A percentile compares a stretch with the other conserved stretches of the same genome.
phyloP scores from a whole-genome alignment of 2,113 vertebrate genomes.

The Mormyrus iriodes region DNA sequence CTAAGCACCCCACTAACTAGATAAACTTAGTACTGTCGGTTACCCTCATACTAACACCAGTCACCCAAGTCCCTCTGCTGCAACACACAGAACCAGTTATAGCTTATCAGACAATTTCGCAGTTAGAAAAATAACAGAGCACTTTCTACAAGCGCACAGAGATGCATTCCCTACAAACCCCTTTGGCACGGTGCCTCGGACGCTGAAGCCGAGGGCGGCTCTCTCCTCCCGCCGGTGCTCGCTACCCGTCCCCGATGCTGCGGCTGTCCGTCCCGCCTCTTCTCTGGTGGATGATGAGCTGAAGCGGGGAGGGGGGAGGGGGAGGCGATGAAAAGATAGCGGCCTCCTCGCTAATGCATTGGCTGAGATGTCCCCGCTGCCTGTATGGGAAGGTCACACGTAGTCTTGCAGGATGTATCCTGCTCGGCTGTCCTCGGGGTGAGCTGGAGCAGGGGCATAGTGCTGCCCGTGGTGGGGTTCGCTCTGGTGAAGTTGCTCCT shows the following conservation, averaged over 20 bases:
- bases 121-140: not conserved
- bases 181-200: not conserved
- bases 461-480: conserved; percentile 17
- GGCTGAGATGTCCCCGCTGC: conserved; percentile 24
- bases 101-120: not conserved
- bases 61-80: not conserved
- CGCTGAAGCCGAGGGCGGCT: not conserved
- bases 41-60: not conserved
- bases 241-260: not conserved
- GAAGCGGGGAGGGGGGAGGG: conserved; percentile 31
- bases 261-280: not conserved
- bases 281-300: conserved; percentile 25
- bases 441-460: conserved; percentile 40
- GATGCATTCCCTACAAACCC: not conserved
- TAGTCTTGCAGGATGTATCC: conserved; percentile 82
- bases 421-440: conserved; percentile 51
- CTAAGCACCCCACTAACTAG: not conserved
- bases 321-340: not conserved
- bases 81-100: not conserved
- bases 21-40: not conserved
- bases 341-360: not conserved
- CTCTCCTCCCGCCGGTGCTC: not conserved
- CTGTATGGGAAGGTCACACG: conserved; percentile 56
- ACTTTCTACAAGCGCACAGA: not conserved
- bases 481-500: conserved; percentile 33